These are phyloP conservation scores for Microcebus jonahi DNA, from an alignment of 2,113 vertebrate genomes.

Conservation along the genomic window DNA sequence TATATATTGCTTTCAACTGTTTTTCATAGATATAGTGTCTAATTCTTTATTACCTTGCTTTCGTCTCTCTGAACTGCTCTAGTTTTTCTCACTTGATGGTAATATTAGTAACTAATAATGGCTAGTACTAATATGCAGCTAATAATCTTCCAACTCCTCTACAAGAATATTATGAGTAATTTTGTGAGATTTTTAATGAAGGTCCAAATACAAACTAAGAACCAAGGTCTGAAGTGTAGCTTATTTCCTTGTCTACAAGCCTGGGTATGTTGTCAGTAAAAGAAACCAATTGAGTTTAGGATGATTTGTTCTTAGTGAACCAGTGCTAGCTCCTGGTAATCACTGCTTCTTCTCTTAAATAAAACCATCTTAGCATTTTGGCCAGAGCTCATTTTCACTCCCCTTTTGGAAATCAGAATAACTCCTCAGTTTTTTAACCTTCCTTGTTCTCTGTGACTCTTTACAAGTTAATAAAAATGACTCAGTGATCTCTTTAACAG, in stretches of 20 bases:
- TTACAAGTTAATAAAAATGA: not conserved
- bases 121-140: not conserved
- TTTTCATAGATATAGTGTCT: not conserved
- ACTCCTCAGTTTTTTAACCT: not conserved
- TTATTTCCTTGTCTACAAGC: not conserved
- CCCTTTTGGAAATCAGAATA: not conserved
- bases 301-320: not conserved
- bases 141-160: not conserved
- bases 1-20: not conserved
- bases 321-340: not conserved
- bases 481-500: not conserved
- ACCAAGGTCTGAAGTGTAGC: not conserved
- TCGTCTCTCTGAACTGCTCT: not conserved
- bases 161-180: not conserved
- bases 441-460: not conserved
- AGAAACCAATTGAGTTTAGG: not conserved
- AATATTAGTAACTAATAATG: not conserved
- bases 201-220: not conserved
- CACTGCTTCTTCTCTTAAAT: not conserved
- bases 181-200: constrained; percentile 37
- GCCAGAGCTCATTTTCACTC: not conserved
- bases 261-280: not conserved
- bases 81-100: not conserved
- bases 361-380: not conserved
- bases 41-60: not conserved